Evolutionary conservation across 2,797 vertebrate species (phyloP).

Genomic region (Sus cebifrons): DNA sequence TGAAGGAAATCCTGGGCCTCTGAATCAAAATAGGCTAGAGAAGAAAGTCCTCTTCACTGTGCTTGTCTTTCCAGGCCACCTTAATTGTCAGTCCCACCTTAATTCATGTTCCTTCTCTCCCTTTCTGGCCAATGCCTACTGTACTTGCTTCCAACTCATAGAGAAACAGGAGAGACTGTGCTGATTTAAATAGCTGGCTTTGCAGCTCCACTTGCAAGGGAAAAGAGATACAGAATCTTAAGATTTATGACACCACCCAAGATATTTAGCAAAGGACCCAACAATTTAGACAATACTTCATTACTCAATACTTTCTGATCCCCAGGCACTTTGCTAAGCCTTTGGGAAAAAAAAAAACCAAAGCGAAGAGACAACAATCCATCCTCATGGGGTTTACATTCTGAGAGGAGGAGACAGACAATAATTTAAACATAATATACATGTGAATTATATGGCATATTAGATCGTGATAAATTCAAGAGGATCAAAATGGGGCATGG

Average conservation of each 20-base stretch:
- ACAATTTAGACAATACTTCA: not conserved
- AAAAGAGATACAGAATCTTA: not conserved
- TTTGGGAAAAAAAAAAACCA: not conserved
- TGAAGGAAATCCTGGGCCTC: not conserved
- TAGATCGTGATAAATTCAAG: not conserved
- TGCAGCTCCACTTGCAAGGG: not conserved
- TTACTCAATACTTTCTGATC: not conserved
- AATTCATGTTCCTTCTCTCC: not conserved
- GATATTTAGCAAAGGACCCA: not conserved
- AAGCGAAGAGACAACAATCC: not conserved
- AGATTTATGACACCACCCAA: not conserved
- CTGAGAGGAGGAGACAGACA: not conserved
- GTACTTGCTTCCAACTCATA: not conserved
- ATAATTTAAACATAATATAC: not conserved
- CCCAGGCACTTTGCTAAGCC: not conserved
- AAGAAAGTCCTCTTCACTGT: not conserved
- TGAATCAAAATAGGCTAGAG: not conserved
- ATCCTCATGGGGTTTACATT: not conserved
- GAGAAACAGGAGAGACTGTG: not conserved
- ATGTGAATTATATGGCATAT: not conserved
- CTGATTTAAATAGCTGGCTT: not conserved
- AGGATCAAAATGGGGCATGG: not conserved
- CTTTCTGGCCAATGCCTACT: not conserved
- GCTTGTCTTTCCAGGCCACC: not conserved
- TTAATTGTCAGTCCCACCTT: not conserved